phyloP scores from a whole-genome alignment of 2,888 invertebrate species.

The Idaea straminata region DNA sequence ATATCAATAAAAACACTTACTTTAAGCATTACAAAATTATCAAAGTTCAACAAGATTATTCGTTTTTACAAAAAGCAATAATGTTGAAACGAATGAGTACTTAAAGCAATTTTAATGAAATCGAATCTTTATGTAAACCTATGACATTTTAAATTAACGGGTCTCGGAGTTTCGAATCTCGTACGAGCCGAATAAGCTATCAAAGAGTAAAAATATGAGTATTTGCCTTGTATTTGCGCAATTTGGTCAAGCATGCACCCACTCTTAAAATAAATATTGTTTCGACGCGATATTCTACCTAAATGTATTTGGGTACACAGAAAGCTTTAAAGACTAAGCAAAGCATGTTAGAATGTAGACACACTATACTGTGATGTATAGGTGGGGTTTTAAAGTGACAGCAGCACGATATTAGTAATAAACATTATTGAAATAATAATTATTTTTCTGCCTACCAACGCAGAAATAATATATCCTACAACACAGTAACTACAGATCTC shows the following conservation, averaged over 20 bases:
- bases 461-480: too few species aligned
- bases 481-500: too few species aligned
- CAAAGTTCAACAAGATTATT: neutral
- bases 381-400: too few species aligned
- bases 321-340: slow-evolving; percentile 9
- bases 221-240: slow-evolving; percentile 30
- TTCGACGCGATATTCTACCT: neutral
- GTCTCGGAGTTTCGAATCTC: slow-evolving; percentile 1
- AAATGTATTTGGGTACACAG: neutral
- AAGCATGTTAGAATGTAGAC: too few species aligned
- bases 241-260: slow-evolving; percentile 35
- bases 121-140: slow-evolving; percentile 3
- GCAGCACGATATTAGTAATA: too few species aligned
- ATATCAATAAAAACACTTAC: neutral
- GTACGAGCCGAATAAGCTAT: slow-evolving; percentile 12
- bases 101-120: neutral
- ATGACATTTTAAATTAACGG: slow-evolving; percentile 1
- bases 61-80: slow-evolving; percentile 4
- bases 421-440: too few species aligned
- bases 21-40: neutral
- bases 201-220: slow-evolving; percentile 23
- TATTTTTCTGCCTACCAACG: too few species aligned
- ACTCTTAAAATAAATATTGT: slow-evolving; percentile 16
- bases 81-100: neutral
- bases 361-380: too few species aligned